Base-by-base conservation (phyloP, 2,797 vertebrate species). In the Macroramphosus scolopax region DNA sequence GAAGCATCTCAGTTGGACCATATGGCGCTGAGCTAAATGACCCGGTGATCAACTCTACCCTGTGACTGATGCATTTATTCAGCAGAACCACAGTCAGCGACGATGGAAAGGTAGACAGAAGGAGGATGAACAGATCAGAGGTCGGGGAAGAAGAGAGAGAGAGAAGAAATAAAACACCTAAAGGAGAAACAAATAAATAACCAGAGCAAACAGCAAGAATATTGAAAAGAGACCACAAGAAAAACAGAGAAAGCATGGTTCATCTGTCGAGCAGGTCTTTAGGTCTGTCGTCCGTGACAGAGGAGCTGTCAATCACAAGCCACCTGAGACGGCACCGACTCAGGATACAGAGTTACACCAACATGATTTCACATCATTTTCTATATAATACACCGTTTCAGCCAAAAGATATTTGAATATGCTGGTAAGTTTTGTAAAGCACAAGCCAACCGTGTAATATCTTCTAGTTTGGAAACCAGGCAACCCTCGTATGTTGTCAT, bases 41-140 rank as follows among this genome's bases (percentile, higher is more conserved):
- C 78, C 72, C 13, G 30, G 43, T 32, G 61, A 67, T 80, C 72
- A 76, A 61, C 77, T 58, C 50, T 28, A 22, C 41, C 54, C 48
- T 20, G 39, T 58, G 65, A 80, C 57, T 59, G 59, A 76, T 77
- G 63, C 77, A 78, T 81, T 83, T 78, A 78, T 80, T 75, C 76
- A 81, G 26, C 63, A 72, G 68, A 47, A 37, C 25, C 52, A 15
- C 59, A 42, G 36, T 37, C 36, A 25, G 58, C 3, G 29, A 59
- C 15, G 35, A 20, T 3, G 2, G 14, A 37, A 32, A 34, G 37
- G 31, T 37, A 34, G 45, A 51, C 63, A 56, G 49, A 43, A 35
- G 58, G 52, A 29, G 55, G 53, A 45, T 35, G 36, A 46, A 48
- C 29, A 28, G 45, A 62, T 38, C 8, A 60, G 31, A 16, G n/a